Evolutionary conservation across 2,113 vertebrate species (phyloP).

Genomic region (Macroglossus sobrinus): DNA sequence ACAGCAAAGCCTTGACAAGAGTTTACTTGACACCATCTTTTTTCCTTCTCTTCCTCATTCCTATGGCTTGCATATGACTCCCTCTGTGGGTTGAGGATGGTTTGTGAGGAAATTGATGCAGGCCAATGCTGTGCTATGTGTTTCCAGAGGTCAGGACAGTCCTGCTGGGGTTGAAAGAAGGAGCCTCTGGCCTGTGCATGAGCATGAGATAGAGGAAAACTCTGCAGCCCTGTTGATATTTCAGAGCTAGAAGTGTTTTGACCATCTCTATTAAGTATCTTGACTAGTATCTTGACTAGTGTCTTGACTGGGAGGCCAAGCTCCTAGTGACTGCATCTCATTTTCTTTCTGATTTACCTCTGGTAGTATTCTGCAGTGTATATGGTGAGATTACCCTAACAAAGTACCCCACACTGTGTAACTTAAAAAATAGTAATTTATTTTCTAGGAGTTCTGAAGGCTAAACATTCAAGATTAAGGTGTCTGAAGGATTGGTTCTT

Average conservation of each 20-base stretch:
- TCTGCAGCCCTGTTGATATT: accelerated
- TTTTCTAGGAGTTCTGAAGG: not conserved
- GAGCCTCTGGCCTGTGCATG: not conserved
- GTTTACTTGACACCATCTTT: not conserved
- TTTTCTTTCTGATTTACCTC: not conserved
- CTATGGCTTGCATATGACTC: not conserved
- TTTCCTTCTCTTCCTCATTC: not conserved
- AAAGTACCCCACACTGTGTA: not conserved
- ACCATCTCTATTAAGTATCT: not conserved
- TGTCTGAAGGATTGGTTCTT: not conserved
- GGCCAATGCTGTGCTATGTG: not conserved
- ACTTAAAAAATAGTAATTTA: not conserved
- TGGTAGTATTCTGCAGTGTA: not conserved
- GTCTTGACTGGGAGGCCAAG: not conserved
- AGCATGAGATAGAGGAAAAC: accelerated
- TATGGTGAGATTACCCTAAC: not conserved
- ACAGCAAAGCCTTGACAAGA: not conserved
- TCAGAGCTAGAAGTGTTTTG: not conserved
- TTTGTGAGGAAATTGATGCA: not conserved
- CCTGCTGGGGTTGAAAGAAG: not conserved
- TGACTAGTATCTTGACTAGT: not conserved
- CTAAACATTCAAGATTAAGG: not conserved
- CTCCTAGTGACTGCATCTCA: not conserved
- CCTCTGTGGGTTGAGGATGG: not conserved
- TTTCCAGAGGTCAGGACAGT: too few species aligned